Percentiles rank a stretch among this genome's conserved stretches.
phyloP scores from a whole-genome alignment of 1,140 invertebrate species.

The Elymnias hypermnestra region DNA sequence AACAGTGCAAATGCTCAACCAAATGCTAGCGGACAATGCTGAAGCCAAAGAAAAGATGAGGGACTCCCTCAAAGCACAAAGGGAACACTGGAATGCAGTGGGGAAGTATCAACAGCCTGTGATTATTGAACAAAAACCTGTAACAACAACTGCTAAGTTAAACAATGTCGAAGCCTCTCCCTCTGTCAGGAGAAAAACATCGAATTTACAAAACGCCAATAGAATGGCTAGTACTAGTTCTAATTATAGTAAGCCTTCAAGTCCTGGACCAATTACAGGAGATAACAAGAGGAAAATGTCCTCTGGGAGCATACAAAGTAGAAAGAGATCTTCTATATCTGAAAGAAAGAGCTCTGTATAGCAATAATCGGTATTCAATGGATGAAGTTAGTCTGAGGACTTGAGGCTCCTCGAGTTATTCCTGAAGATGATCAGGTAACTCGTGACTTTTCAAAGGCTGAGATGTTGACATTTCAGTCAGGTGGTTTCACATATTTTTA shows the following conservation, averaged over 20 bases:
- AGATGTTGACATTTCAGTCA: too few relatives aligned
- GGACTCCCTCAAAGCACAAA: slow-evolving; percentile 49
- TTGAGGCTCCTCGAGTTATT: slow-evolving; percentile 28
- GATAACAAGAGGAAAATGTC: slow-evolving; percentile 66
- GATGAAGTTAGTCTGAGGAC: slow-evolving; percentile 13
- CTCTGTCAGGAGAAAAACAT: slow-evolving; percentile 62
- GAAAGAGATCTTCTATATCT: slow-evolving; percentile 67
- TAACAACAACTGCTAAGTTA: slow-evolving; percentile 40
- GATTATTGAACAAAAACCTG: slow-evolving; percentile 52
- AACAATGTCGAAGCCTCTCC: slow-evolving; percentile 65
- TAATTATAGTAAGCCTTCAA: slow-evolving; percentile 43
- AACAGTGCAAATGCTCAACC: slow-evolving; percentile 87
- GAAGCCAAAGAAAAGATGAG: slow-evolving; percentile 73
- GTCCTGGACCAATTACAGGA: slow-evolving; percentile 35
- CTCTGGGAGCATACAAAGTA: slow-evolving; percentile 55
- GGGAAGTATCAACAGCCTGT: slow-evolving; percentile 63
- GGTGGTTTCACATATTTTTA: too few relatives aligned
- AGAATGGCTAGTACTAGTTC: slow-evolving; percentile 49
- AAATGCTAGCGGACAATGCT: slow-evolving; percentile 79
- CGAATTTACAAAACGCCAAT: slow-evolving; percentile 58
- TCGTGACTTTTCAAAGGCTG: neutral
- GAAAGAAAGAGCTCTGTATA: slow-evolving; percentile 71
- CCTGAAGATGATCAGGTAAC: slow-evolving; percentile 17
- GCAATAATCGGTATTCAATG: slow-evolving; percentile 34
- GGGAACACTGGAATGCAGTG: slow-evolving; percentile 65